Evolutionary conservation across 2,113 vertebrate genomes (phyloP).

Genomic region (Platanista minor): DNA sequence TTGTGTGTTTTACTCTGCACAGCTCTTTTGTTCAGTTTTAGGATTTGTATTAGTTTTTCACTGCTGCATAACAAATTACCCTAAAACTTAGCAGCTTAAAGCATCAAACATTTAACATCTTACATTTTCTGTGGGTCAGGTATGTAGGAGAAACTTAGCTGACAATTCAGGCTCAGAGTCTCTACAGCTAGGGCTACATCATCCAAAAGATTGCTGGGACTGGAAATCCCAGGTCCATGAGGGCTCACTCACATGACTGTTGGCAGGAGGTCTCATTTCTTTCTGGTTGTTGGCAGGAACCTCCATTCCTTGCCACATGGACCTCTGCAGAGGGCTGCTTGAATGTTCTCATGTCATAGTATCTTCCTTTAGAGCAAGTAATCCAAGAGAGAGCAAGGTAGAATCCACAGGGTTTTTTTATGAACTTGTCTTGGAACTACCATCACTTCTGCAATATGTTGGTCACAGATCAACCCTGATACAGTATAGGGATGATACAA

Average conservation of each 20-base stretch:
- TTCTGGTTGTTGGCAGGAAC: neutral
- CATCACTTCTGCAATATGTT: neutral
- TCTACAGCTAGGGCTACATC: neutral
- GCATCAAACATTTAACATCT: neutral
- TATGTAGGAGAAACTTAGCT: neutral
- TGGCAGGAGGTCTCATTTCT: neutral
- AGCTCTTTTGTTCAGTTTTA: neutral
- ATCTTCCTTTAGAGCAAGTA: neutral
- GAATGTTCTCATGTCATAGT: neutral
- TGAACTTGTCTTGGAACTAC: neutral
- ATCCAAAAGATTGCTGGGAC: neutral
- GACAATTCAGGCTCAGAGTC: neutral
- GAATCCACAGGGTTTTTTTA: neutral
- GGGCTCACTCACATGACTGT: neutral
- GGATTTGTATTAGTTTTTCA: neutral
- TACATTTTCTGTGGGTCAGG: neutral
- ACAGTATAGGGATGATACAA: accelerated
- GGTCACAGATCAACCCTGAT: neutral
- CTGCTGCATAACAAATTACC: neutral
- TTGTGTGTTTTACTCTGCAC: neutral
- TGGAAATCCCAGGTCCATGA: neutral
- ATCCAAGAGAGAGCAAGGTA: neutral
- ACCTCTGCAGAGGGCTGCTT: neutral
- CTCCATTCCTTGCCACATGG: neutral
- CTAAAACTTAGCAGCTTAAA: neutral